Percentiles rank a stretch among this genome's conserved stretches.
Conservation (phyloP, 1,140 invertebrate genomes). For the Drosophila micromelanica region DNA sequence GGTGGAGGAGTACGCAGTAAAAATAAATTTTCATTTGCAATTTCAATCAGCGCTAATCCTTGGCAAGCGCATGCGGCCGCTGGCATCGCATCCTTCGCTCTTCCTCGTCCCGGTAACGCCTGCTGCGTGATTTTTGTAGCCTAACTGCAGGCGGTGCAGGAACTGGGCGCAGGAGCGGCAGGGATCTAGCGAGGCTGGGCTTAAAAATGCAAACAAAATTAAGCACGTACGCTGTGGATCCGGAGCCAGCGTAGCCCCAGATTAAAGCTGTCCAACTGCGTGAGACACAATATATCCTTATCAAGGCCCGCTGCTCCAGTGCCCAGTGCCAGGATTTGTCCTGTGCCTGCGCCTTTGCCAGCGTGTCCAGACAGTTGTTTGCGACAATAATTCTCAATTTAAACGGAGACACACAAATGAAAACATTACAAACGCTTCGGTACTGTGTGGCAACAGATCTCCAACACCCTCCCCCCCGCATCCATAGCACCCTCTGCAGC, state of each 20-base stretch:
- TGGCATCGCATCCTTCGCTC: slow-evolving; percentile 22
- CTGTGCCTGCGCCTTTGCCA: slow-evolving; percentile 1
- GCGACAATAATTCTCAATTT: slow-evolving; percentile 84
- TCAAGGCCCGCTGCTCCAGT: slow-evolving; percentile 47
- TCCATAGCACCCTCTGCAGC: neutral
- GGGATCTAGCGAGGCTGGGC: slow-evolving; percentile 48
- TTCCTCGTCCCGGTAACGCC: slow-evolving; percentile 19
- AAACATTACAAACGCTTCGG: slow-evolving; percentile 44
- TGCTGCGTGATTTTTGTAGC: slow-evolving; percentile 78
- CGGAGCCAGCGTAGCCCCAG: slow-evolving; percentile 55
- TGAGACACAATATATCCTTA: slow-evolving; percentile 84
- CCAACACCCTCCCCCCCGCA: neutral
- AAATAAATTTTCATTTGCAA: slow-evolving; percentile 84
- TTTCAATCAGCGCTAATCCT: slow-evolving; percentile 84
- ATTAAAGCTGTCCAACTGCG: slow-evolving; percentile 82
- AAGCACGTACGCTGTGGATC: slow-evolving; percentile 76
- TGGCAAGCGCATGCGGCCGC: slow-evolving; percentile 76
- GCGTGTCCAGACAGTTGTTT: slow-evolving; percentile 51
- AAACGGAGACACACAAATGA: slow-evolving; percentile 57
- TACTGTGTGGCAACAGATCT: neutral
- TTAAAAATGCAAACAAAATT: slow-evolving; percentile 83
- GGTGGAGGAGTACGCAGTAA: slow-evolving; percentile 59
- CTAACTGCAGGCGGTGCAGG: slow-evolving; percentile 72
- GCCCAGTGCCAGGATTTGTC: neutral
- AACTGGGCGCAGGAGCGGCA: neutral